phyloP scores from a whole-genome alignment of 2,797 vertebrate species.

The Agapornis canus region DNA sequence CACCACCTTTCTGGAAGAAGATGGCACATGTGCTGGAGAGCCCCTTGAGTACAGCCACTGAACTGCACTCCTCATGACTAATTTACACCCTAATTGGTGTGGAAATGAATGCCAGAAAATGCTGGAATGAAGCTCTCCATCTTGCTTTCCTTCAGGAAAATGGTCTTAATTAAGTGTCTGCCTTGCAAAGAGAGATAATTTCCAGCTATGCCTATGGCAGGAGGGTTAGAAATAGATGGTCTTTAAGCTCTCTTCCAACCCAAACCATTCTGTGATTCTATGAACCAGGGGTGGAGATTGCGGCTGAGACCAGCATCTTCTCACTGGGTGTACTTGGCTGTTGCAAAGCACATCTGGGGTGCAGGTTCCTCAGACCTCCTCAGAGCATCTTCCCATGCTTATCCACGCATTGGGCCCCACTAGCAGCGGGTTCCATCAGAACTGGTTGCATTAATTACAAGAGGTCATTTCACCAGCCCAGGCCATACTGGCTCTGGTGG shows the following conservation, averaged over 20 bases:
- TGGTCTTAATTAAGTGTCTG: conserved; percentile 65
- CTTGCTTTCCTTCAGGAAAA: conserved; percentile 65
- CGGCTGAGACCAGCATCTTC: fast-evolving
- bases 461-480: background rate
- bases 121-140: conserved; percentile 51
- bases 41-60: conserved; percentile 14
- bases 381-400: background rate
- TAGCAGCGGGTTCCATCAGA: background rate
- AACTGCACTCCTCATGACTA: background rate
- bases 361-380: background rate
- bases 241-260: background rate
- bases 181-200: conserved; percentile 54
- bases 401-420: background rate
- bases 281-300: background rate
- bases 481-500: fast-evolving
- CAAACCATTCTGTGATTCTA: background rate
- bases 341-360: background rate
- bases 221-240: background rate
- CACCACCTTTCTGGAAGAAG: background rate
- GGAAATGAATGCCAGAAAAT: conserved; percentile 20
- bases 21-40: background rate
- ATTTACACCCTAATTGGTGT: conserved; percentile 53
- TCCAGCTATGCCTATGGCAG: background rate
- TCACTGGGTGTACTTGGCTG: background rate
- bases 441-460: background rate